Evolutionary conservation across 2,797 vertebrate genomes (phyloP), one percentile per base, ranked within the genome.

Genomic region (Argentina silus): DNA sequence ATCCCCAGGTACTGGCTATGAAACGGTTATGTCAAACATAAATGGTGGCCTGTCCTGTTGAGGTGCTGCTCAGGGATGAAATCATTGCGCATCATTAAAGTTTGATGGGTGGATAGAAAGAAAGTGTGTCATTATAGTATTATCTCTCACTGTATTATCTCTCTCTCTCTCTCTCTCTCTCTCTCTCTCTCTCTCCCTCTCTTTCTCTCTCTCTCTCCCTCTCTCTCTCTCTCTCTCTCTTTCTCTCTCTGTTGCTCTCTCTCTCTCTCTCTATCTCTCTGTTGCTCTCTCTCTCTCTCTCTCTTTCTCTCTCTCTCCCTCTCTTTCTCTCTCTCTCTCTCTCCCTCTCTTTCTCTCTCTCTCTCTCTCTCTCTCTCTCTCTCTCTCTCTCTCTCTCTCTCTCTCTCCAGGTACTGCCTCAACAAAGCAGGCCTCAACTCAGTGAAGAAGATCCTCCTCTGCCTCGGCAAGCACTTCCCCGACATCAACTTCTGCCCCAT

Each of bases 401-500:
- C 19, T 21, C 67, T 90, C 82, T 90, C 90, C 27, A 93, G 93
- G 7, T 96, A 96, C 81, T 96, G 95, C 73, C 94, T 97, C 72
- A 96, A 87, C 82, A 85, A 87, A 80, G 90, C 88, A 0, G 96
- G 96, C 1, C 73, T 95, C 68, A 93, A 91, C 0, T 93, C 94
- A 0, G 90, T 95, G 11, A 96, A 92, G 82, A 96, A 93, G 86
- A 93, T 97, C 76, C 95, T 96, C 17, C 85, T 96, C 36, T 95
- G 95, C 23, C 79, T 96, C 0, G 87, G 87, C 23, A 81, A 86
- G 61, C 86, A 90, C 56, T 96, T 95, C 76, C 94, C 94, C 0
- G 94, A 96, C 69, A 94, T 96, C 76, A 95, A 92, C 63, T 95
- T 94, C 84, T 94, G 95, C 77, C 96, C 96, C 0, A 84, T 94